Percentiles rank a stretch among this genome's conserved stretches.
phyloP scores from a whole-genome alignment of 1,140 invertebrate genomes.

The Drosophila setifemur region DNA sequence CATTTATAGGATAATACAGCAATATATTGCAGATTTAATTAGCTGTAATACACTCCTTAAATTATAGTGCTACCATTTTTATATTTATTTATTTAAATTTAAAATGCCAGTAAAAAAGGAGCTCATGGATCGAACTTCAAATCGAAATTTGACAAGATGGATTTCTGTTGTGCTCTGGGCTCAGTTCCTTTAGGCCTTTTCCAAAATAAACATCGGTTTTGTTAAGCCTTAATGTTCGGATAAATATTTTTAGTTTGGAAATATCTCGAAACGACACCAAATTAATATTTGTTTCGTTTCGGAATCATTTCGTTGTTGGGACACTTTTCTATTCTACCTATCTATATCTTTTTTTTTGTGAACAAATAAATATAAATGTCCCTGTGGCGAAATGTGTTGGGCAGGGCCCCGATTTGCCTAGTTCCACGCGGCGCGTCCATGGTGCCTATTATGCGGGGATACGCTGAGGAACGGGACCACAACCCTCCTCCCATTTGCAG shows the following conservation, averaged over 20 bases:
- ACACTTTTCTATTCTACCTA: background rate
- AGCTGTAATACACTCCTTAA: too few species aligned
- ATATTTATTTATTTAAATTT: too few species aligned
- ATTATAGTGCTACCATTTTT: too few species aligned
- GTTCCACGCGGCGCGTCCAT: background rate
- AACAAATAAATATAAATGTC: background rate
- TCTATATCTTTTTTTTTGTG: background rate
- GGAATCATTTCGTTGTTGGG: background rate
- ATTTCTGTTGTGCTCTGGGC: background rate
- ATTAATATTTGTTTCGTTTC: constrained; percentile 3
- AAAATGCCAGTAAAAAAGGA: background rate
- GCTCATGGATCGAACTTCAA: background rate
- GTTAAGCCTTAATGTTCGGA: constrained; percentile 12
- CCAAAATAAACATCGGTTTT: constrained; percentile 17
- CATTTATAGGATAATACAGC: too few species aligned
- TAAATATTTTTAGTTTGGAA: background rate
- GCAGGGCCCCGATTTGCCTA: background rate
- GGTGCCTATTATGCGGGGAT: background rate
- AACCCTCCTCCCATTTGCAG: constrained; percentile 16
- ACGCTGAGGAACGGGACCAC: background rate
- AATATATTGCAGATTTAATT: too few species aligned
- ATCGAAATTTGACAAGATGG: background rate
- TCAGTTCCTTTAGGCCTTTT: constrained; percentile 1
- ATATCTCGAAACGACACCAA: background rate
- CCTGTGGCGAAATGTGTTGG: background rate